Percentiles rank a stretch among this genome's conserved stretches.
Evolutionary conservation across 1,140 invertebrate genomes (phyloP).

Genomic region (Hyles vespertilio): DNA sequence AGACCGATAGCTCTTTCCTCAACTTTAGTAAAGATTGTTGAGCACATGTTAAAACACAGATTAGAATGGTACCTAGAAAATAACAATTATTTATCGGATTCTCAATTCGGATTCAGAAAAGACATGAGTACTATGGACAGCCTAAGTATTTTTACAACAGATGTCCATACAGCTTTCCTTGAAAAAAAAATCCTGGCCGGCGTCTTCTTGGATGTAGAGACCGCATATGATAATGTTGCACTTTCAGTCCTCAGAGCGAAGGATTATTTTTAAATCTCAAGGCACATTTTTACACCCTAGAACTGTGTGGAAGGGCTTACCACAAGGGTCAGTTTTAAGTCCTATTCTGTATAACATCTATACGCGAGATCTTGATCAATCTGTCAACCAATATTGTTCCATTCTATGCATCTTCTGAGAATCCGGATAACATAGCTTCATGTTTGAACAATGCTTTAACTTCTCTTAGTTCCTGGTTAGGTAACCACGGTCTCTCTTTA

Average conservation of each 20-base stretch:
- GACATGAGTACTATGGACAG: slow-evolving; percentile 13
- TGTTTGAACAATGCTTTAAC: too few species aligned
- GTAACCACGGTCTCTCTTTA: too few species aligned
- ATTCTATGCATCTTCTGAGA: too few species aligned
- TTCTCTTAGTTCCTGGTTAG: too few species aligned
- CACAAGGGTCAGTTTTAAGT: too few species aligned
- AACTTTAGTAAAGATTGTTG: slow-evolving; percentile 10
- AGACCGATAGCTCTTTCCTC: slow-evolving; percentile 14
- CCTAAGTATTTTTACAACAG: slow-evolving; percentile 20
- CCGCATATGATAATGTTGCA: slow-evolving; percentile 27
- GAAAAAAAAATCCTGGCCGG: slow-evolving; percentile 13
- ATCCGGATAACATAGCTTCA: too few species aligned
- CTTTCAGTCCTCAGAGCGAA: slow-evolving; percentile 6
- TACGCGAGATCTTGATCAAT: too few species aligned
- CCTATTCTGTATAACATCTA: too few species aligned
- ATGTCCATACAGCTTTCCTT: slow-evolving; percentile 17
- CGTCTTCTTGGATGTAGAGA: slow-evolving; percentile 20
- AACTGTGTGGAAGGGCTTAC: too few species aligned
- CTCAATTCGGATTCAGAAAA: slow-evolving; percentile 27
- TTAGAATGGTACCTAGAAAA: slow-evolving; percentile 22
- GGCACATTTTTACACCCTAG: too few species aligned
- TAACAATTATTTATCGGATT: slow-evolving; percentile 12
- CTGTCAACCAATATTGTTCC: too few species aligned
- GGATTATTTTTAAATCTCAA: neutral
- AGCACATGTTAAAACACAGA: slow-evolving; percentile 19